Conservation (phyloP, 2,113 vertebrate genomes). For the Panthera leo region DNA sequence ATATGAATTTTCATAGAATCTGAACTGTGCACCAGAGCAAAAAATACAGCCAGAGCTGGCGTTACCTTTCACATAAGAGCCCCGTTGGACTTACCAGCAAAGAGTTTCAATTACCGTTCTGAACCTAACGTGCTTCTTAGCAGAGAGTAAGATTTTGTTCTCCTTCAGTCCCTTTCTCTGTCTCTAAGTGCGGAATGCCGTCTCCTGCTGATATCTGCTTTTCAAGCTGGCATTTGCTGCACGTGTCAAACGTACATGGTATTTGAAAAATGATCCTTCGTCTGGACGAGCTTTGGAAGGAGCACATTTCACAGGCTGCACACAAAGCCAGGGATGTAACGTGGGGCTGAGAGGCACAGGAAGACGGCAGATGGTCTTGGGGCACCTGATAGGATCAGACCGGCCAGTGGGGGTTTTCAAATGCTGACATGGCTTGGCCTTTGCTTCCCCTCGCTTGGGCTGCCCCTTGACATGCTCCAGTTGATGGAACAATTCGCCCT, state of each 20-base stretch:
- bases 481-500: not conserved
- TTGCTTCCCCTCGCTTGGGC: not conserved
- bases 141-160: not conserved
- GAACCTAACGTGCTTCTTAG: not conserved
- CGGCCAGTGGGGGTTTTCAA: not conserved
- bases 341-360: not conserved
- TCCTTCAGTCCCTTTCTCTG: not conserved
- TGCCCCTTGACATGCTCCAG: not conserved
- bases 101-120: not conserved
- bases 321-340: not conserved
- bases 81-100: not conserved
- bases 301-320: not conserved
- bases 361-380: not conserved
- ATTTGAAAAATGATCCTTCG: conserved; percentile 44
- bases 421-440: not conserved
- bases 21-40: not conserved
- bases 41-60: not conserved
- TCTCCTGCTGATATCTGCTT: not conserved
- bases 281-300: not conserved
- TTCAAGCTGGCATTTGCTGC: not conserved
- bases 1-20: not conserved
- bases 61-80: not conserved
- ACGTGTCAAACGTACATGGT: not conserved
- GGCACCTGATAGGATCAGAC: not conserved
- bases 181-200: not conserved